Conservation (phyloP, 2,888 invertebrate species). For the Noctua janthe region DNA sequence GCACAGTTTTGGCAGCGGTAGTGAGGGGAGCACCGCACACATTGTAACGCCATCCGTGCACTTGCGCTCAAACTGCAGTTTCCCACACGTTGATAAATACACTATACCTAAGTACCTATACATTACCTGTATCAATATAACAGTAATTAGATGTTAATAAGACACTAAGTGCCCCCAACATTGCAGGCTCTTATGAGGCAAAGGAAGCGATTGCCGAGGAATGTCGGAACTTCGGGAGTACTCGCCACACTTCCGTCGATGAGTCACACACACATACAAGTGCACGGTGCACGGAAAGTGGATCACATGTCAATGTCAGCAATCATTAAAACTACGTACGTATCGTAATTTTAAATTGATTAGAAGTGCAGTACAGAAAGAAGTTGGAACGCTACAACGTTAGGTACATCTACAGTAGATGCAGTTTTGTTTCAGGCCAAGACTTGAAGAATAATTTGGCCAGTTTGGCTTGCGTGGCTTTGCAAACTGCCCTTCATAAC, state of each 20-base stretch:
- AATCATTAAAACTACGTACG: not conserved
- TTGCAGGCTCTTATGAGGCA: not conserved
- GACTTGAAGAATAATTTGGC: not conserved
- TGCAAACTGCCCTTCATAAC: not conserved
- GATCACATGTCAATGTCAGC: not conserved
- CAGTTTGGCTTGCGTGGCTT: not conserved
- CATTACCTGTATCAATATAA: not conserved
- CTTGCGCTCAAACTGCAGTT: not conserved
- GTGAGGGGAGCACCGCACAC: slow-evolving; percentile 8
- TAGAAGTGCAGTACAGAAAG: not conserved
- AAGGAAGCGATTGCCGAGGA: not conserved
- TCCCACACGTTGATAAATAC: not conserved
- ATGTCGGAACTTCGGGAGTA: not conserved
- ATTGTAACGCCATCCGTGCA: slow-evolving; percentile 6
- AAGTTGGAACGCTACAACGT: not conserved
- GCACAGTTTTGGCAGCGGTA: not conserved
- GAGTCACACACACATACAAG: not conserved
- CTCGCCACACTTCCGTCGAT: not conserved
- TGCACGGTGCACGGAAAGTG: not conserved
- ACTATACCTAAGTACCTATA: not conserved
- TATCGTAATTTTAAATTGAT: slow-evolving; percentile 4
- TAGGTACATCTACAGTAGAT: not conserved
- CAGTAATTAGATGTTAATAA: not conserved
- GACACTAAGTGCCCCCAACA: not conserved
- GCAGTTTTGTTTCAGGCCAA: not conserved